These are phyloP conservation scores for Drosophila stalkeri DNA, from an alignment of 2,888 invertebrate species.

Conservation along the genomic window DNA sequence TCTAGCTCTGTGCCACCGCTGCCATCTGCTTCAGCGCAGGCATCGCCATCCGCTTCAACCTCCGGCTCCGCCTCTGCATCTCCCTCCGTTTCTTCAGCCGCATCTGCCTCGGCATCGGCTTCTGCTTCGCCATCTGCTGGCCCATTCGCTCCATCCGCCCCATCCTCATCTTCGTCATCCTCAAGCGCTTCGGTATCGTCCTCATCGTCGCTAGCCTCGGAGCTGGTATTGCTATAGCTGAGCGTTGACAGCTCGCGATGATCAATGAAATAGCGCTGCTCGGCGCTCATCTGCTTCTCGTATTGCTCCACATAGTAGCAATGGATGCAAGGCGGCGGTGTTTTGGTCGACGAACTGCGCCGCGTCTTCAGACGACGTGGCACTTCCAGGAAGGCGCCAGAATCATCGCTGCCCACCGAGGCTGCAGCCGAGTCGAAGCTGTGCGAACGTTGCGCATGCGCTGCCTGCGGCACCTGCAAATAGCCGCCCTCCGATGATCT, in stretches of 20 bases:
- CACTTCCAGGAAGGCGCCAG: constrained; percentile 87
- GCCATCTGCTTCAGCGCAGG: constrained; percentile 38
- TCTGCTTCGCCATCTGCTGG: background rate
- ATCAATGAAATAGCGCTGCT: constrained; percentile 83
- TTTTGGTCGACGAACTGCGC: constrained; percentile 88
- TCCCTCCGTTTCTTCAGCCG: background rate
- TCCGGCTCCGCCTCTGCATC: background rate
- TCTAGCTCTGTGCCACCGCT: constrained; percentile 38
- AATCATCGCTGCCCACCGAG: constrained; percentile 88
- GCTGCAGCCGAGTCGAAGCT: constrained; percentile 92
- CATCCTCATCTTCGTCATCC: constrained; percentile 81
- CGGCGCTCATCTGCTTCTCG: constrained; percentile 86
- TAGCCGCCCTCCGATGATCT: constrained; percentile 84
- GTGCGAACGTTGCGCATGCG: constrained; percentile 89
- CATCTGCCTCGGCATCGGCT: constrained; percentile 7
- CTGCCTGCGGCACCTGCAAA: constrained; percentile 89
- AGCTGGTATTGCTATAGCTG: constrained; percentile 86
- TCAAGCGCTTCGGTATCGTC: constrained; percentile 63
- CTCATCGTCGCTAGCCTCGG: constrained; percentile 85
- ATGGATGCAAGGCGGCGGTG: constrained; percentile 90
- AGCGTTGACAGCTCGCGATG: constrained; percentile 84
- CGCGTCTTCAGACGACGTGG: constrained; percentile 88
- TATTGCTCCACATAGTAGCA: constrained; percentile 92
- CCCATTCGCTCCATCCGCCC: constrained; percentile 14
- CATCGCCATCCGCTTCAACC: constrained; percentile 79